Conservation (phyloP, 2,888 invertebrate species). For the Noctua janthe region DNA sequence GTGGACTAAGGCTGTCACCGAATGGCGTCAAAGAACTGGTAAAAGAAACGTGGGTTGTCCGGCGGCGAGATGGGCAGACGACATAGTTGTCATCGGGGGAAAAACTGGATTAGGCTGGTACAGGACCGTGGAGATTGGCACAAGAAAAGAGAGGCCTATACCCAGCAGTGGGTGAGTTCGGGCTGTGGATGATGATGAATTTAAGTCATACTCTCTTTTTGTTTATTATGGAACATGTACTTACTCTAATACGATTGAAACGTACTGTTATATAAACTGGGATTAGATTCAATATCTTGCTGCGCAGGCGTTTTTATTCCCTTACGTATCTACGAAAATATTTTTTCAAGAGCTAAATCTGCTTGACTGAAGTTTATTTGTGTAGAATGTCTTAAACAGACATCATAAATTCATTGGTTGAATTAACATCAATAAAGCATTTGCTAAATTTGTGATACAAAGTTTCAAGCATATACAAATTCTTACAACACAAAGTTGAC, state of each 20-base stretch:
- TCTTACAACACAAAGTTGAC: neutral
- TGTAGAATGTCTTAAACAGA: neutral
- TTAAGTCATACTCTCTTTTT: slow-evolving; percentile 13
- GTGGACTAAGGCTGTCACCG: too few relatives aligned
- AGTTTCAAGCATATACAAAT: slow-evolving; percentile 4
- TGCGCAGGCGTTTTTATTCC: neutral
- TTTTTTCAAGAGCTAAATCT: neutral
- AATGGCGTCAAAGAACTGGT: too few relatives aligned
- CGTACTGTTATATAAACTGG: neutral
- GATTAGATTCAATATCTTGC: neutral
- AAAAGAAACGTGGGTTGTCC: too few relatives aligned
- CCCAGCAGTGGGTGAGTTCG: too few relatives aligned
- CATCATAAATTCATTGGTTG: neutral
- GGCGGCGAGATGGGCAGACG: too few relatives aligned
- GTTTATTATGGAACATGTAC: slow-evolving; percentile 2
- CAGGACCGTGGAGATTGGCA: too few relatives aligned
- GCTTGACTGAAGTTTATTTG: neutral
- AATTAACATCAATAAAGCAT: neutral
- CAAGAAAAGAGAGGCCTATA: too few relatives aligned
- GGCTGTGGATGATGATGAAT: too few relatives aligned
- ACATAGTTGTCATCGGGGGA: too few relatives aligned
- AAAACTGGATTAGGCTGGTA: too few relatives aligned
- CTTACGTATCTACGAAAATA: neutral
- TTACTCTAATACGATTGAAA: neutral
- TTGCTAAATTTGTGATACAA: neutral